A percentile compares a stretch with the other conserved stretches of the same genome.
Conservation (phyloP, 2,888 invertebrate species). For the Microchrysa polita region DNA sequence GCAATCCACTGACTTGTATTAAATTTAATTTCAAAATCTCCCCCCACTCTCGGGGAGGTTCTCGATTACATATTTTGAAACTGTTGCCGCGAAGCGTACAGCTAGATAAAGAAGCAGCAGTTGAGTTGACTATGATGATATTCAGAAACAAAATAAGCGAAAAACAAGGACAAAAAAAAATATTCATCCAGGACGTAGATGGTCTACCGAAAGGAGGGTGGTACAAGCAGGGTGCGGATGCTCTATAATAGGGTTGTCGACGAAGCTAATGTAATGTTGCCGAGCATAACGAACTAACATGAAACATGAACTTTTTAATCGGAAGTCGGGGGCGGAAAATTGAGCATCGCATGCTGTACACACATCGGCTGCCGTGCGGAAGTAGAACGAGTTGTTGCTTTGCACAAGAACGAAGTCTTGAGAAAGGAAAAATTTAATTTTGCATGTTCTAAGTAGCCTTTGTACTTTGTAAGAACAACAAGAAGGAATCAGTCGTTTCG, state of each 20-base stretch:
- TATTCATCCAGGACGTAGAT: neutral
- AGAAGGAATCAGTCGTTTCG: neutral
- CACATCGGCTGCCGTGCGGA: too few species aligned
- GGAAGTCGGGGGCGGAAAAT: neutral
- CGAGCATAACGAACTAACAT: constrained; percentile 29
- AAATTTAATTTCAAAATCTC: constrained; percentile 47
- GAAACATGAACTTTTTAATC: constrained; percentile 26
- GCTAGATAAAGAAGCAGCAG: neutral
- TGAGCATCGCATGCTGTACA: too few species aligned
- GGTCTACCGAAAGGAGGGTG: too few species aligned
- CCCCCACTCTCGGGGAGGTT: constrained; percentile 1
- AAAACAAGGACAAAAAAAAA: too few species aligned
- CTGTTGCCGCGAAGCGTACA: neutral
- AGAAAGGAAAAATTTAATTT: constrained; percentile 47
- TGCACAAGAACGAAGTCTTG: constrained; percentile 30
- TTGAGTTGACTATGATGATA: too few species aligned
- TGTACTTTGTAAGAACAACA: constrained; percentile 37
- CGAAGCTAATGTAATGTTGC: constrained; percentile 22
- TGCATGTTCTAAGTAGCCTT: constrained; percentile 47
- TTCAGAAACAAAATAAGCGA: too few species aligned
- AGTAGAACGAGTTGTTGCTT: too few species aligned
- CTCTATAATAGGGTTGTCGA: neutral
- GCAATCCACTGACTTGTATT: constrained; percentile 47
- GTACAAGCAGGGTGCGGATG: too few species aligned
- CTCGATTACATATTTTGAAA: constrained; percentile 1